Evolutionary conservation across 1,140 invertebrate species (phyloP).

Genomic region (Glossosoma conforme): DNA sequence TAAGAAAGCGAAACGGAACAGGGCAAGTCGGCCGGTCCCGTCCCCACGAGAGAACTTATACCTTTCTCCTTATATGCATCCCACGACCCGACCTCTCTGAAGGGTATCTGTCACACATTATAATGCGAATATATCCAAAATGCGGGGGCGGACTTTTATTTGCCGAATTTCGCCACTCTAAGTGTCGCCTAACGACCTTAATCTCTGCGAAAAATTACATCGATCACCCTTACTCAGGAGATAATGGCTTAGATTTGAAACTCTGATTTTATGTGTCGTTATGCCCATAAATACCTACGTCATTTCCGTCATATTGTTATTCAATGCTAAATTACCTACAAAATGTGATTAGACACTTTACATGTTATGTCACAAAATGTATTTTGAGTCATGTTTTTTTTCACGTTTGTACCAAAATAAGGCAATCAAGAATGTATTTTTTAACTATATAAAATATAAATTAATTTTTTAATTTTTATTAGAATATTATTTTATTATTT

Average conservation of each 20-base stretch:
- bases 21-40: constrained; percentile 10
- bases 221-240: constrained; percentile 14
- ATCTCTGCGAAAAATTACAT: constrained; percentile 12
- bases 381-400: no score
- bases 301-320: no score
- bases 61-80: neutral
- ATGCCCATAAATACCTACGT: no score
- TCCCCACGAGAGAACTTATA: neutral
- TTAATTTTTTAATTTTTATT: no score
- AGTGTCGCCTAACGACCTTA: constrained; percentile 19
- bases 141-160: constrained; percentile 17
- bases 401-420: no score
- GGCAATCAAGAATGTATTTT: no score
- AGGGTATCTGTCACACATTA: constrained; percentile 22
- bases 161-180: constrained; percentile 13
- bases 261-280: no score
- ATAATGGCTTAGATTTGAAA: constrained; percentile 16
- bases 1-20: constrained; percentile 25
- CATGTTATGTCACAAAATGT: no score
- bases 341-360: no score
- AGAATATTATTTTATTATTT: no score
- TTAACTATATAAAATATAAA: no score
- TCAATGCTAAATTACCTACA: no score
- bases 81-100: neutral
- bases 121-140: constrained; percentile 5